Percentiles rank a stretch among this genome's conserved stretches.
phyloP scores from a whole-genome alignment of 2,797 vertebrate species.

The Pogoniulus pusillus region DNA sequence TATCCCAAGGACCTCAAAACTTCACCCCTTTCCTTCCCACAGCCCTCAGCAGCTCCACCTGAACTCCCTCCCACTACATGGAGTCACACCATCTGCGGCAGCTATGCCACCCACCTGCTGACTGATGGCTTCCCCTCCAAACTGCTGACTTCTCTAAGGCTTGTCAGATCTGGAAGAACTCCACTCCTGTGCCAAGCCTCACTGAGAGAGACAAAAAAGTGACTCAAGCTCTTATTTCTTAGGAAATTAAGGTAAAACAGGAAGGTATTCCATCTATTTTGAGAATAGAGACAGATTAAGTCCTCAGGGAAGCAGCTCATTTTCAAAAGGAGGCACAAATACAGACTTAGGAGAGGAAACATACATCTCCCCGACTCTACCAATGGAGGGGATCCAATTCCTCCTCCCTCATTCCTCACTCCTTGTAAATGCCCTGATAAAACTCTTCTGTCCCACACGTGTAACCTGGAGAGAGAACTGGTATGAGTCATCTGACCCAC shows the following conservation, averaged over 20 bases:
- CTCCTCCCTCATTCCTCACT: not conserved
- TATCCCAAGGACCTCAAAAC: not conserved
- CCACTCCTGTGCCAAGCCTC: rapidly evolving
- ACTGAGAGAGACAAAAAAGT: not conserved
- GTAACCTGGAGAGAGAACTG: not conserved
- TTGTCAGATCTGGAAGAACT: not conserved
- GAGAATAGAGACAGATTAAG: not conserved
- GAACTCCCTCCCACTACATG: not conserved
- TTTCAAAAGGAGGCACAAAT: not conserved
- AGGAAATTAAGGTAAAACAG: not conserved
- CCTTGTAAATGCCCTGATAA: not conserved
- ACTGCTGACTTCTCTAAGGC: not conserved
- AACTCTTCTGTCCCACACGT: not conserved
- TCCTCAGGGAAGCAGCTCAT: not conserved
- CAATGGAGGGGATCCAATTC: not conserved
- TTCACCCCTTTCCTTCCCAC: not conserved
- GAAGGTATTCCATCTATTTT: not conserved
- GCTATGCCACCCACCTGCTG: not conserved
- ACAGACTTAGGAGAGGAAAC: not conserved
- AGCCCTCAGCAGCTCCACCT: not conserved
- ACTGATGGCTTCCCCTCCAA: not conserved
- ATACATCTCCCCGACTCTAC: not conserved
- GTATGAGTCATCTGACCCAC: slow-evolving; percentile 49
- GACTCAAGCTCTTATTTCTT: not conserved
- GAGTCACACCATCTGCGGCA: not conserved